Evolutionary conservation across 1,140 invertebrate species (phyloP).

Genomic region (Pseudomyrmex cubaensis): DNA sequence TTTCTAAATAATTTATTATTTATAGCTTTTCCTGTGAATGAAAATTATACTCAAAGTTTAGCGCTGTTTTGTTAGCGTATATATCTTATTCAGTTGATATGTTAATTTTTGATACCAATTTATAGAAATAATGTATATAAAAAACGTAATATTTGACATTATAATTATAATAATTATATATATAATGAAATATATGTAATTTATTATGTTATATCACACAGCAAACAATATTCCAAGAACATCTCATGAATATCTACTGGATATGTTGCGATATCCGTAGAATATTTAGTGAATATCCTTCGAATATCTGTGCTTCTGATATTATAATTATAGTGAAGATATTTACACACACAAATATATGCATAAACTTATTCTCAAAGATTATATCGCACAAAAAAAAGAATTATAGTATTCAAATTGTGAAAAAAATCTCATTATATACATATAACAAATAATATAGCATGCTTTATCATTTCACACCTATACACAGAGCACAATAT

Average conservation of each 20-base stretch:
- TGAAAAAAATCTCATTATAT: constrained; percentile 17
- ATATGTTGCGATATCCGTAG: too few relatives aligned
- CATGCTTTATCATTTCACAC: constrained; percentile 19
- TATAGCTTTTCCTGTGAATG: constrained; percentile 33
- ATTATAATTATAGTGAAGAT: not conserved
- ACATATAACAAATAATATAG: constrained; percentile 18
- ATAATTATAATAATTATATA: not conserved
- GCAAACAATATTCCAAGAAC: too few relatives aligned
- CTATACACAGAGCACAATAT: constrained; percentile 57
- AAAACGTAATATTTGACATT: constrained; percentile 13
- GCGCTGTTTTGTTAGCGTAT: not conserved
- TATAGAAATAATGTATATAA: constrained; percentile 39
- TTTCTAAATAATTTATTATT: constrained; percentile 7
- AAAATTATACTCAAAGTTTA: constrained; percentile 56
- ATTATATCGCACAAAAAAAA: constrained; percentile 17
- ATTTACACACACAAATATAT: not conserved
- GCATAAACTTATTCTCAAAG: constrained; percentile 33
- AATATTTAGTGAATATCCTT: too few relatives aligned
- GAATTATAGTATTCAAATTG: constrained; percentile 13
- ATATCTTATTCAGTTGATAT: constrained; percentile 15
- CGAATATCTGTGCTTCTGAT: too few relatives aligned
- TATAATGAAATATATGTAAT: too few relatives aligned
- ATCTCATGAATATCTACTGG: too few relatives aligned
- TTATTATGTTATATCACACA: too few relatives aligned
- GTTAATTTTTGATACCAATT: constrained; percentile 56